Conservation (phyloP, 2,888 invertebrate species). For the Hybos culiciformis region DNA sequence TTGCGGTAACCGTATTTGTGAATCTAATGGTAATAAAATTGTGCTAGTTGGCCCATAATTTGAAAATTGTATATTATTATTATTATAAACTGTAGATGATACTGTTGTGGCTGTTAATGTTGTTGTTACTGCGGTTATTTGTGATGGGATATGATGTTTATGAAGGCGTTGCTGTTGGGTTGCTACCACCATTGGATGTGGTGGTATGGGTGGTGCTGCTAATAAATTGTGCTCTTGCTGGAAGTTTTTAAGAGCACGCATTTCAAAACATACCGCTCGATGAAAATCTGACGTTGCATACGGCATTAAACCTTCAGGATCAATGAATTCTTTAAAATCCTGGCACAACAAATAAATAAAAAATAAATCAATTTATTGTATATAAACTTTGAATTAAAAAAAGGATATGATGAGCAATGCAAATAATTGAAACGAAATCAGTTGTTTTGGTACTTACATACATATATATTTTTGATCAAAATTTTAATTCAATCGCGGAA, state of each 20-base stretch:
- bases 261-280: conserved; percentile 68
- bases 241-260: conserved; percentile 43
- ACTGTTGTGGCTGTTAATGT: conserved; percentile 11
- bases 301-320: conserved; percentile 80
- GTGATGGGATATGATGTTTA: neutral
- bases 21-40: conserved; percentile 32
- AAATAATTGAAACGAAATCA: no score
- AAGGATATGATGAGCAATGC: no score
- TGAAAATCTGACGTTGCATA: conserved; percentile 72
- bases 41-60: conserved; percentile 33
- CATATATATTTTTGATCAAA: no score
- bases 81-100: no score
- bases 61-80: conserved; percentile 23
- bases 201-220: conserved; percentile 17
- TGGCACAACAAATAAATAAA: conserved; percentile 32
- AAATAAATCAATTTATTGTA: neutral
- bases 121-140: conserved; percentile 8
- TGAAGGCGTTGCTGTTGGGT: conserved; percentile 12
- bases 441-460: no score
- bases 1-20: conserved; percentile 26
- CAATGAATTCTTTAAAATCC: conserved; percentile 84
- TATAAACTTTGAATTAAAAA: no score
- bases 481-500: no score
- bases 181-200: conserved; percentile 12
- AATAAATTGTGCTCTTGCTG: conserved; percentile 20